Conservation (phyloP, 2,113 vertebrate genomes). For the Bambusicola thoracicus region DNA sequence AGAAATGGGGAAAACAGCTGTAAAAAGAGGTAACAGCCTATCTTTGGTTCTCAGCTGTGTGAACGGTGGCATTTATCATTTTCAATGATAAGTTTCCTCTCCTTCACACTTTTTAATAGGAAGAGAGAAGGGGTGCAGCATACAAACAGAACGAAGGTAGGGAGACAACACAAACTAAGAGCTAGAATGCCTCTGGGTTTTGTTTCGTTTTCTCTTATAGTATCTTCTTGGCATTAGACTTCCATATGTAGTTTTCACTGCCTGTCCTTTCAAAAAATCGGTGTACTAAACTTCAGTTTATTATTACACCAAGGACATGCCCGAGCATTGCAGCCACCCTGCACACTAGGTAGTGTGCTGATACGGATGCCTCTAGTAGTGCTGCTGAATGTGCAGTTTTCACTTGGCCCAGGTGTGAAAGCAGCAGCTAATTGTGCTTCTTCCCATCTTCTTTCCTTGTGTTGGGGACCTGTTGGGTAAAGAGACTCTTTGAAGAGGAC, state of each 20-base stretch:
- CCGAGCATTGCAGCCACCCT: not conserved
- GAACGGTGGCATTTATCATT: not conserved
- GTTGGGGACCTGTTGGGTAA: not conserved
- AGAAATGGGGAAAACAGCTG: not conserved
- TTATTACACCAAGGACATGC: accelerated
- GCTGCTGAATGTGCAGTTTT: not conserved
- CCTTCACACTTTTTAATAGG: not conserved
- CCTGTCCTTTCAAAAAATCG: not conserved
- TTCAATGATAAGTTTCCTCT: not conserved
- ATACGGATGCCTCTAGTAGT: not conserved
- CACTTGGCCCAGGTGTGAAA: not conserved
- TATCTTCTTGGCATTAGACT: not conserved
- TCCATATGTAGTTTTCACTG: not conserved
- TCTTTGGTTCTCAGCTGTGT: not conserved
- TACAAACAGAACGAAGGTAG: not conserved
- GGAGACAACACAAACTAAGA: not conserved
- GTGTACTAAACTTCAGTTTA: not conserved
- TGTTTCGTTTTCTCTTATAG: not conserved
- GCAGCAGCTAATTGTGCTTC: not conserved
- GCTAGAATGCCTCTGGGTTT: not conserved
- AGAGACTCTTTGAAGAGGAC: not conserved
- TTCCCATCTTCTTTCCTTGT: not conserved
- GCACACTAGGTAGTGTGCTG: not conserved
- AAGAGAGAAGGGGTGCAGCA: not conserved
- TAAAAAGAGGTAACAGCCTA: not conserved